A percentile compares a stretch with the other conserved stretches of the same genome.
These are phyloP conservation scores for Ceyx erithaca DNA, from an alignment of 2,797 vertebrate species.

Conservation along the genomic window DNA sequence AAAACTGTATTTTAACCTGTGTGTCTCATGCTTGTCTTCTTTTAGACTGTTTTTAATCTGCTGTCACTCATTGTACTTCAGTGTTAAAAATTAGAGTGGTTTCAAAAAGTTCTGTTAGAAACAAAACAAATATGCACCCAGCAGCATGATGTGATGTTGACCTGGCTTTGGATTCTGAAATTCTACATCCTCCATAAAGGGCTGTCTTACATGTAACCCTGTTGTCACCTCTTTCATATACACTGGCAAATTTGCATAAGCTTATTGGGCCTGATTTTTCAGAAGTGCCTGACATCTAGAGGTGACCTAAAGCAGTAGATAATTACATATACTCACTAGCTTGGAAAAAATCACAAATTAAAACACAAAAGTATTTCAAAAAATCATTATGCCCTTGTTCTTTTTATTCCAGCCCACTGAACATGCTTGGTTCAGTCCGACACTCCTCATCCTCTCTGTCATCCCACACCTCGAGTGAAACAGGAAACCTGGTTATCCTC, in stretches of 20 bases:
- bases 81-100: neutral
- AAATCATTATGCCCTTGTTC: neutral
- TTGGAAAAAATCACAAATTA: neutral
- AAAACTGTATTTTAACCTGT: neutral
- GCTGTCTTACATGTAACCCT: neutral
- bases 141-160: neutral
- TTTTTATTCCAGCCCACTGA: slow-evolving; percentile 87
- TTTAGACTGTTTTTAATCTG: neutral
- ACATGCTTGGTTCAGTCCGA: slow-evolving; percentile 91
- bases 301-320: neutral
- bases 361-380: neutral
- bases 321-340: neutral
- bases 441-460: slow-evolving; percentile 97
- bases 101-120: neutral
- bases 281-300: neutral
- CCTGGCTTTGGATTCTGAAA: neutral
- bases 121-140: neutral
- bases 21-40: neutral
- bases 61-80: neutral
- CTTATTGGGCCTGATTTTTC: neutral
- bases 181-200: neutral
- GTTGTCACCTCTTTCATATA: neutral
- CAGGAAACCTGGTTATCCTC: slow-evolving; percentile 93
- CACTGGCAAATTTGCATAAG: neutral
- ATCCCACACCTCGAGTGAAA: slow-evolving; percentile 95